phyloP scores from a whole-genome alignment of 2,113 vertebrate species.

The Lucifuga dentata region DNA sequence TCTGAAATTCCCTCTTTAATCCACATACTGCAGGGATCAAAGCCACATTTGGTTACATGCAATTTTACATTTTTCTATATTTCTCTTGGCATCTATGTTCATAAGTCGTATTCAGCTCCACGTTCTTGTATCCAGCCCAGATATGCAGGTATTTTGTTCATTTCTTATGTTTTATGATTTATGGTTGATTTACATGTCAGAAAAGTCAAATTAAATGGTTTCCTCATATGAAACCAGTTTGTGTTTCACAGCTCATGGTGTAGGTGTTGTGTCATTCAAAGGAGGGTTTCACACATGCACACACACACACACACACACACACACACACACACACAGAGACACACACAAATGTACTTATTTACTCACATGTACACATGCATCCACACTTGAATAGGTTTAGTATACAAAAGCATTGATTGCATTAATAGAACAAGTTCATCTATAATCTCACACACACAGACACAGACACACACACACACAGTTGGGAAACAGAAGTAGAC shows the following conservation, averaged over 20 bases:
- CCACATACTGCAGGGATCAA: background rate
- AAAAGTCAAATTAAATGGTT: conserved; percentile 1
- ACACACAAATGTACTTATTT: background rate
- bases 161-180: background rate
- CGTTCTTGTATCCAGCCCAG: no score
- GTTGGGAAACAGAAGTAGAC: conserved; percentile 1
- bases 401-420: no score
- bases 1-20: background rate
- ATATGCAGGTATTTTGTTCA: conserved; percentile 10
- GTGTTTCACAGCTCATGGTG: background rate
- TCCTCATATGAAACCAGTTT: conserved; percentile 9
- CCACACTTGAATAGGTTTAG: conserved; percentile 3
- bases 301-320: conserved; percentile 3
- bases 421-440: background rate
- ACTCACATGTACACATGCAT: background rate
- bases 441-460: background rate
- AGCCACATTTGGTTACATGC: background rate
- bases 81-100: no score
- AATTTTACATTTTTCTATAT: no score
- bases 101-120: no score
- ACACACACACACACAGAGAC: background rate
- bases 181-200: background rate
- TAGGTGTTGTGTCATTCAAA: conserved; percentile 36
- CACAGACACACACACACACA: background rate
- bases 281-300: no score